These are phyloP conservation scores for Labeo rohita DNA, from an alignment of 2,113 vertebrate genomes.

Conservation along the genomic window DNA sequence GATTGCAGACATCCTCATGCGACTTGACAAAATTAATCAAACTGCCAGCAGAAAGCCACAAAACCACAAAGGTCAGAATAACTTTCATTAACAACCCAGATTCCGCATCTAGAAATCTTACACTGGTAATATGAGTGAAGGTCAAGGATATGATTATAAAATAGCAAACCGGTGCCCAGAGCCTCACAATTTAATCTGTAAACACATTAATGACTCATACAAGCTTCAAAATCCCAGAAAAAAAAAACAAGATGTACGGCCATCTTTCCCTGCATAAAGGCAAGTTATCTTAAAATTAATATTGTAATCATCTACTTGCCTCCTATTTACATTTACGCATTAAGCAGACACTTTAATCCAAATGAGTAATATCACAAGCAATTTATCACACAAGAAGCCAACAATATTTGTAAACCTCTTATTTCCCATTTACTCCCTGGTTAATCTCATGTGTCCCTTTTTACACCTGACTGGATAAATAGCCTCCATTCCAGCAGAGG, in stretches of 20 bases:
- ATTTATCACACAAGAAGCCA: background rate
- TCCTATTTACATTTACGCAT: background rate
- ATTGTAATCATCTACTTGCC: background rate
- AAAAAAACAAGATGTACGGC: background rate
- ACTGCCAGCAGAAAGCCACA: background rate
- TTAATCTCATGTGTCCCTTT: background rate
- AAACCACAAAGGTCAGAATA: constrained; percentile 23
- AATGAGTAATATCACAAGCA: background rate
- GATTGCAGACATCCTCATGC: constrained; percentile 25
- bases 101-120: background rate
- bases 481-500: constrained; percentile 1
- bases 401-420: background rate
- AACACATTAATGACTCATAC: background rate
- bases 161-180: background rate
- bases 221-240: background rate
- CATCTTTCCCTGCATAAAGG: background rate
- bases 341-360: background rate
- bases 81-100: constrained; percentile 9
- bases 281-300: background rate
- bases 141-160: constrained; percentile 6
- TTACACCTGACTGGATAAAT: constrained; percentile 16
- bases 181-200: background rate
- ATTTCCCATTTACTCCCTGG: background rate
- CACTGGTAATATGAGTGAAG: constrained; percentile 16
- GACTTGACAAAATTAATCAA: constrained; percentile 27